Percentiles rank a stretch among this genome's conserved stretches.
phyloP scores from a whole-genome alignment of 2,797 vertebrate species.

The Pelobates cultripes region DNA sequence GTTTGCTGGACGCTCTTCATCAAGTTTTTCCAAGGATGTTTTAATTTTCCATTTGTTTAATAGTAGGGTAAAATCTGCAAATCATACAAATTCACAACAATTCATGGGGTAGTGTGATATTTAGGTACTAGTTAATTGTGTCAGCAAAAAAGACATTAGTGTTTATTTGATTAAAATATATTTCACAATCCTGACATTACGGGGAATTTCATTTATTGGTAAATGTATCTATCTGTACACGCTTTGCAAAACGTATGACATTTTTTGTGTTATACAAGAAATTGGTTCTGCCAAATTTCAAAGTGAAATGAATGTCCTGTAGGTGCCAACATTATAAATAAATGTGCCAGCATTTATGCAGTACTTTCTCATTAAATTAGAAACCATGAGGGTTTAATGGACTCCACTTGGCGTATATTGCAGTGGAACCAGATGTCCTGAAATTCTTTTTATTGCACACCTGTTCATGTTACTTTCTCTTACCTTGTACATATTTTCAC shows the following conservation, averaged over 20 bases:
- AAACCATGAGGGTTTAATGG: constrained; percentile 58
- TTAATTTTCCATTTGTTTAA: no score
- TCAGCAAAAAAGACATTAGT: no score
- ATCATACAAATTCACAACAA: no score
- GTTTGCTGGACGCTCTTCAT: no score
- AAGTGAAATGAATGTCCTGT: constrained; percentile 56
- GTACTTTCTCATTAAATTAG: constrained; percentile 59
- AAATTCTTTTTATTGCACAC: constrained; percentile 61
- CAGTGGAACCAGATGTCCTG: constrained; percentile 64
- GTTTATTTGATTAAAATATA: no score
- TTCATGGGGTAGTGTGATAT: no score
- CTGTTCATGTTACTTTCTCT: constrained; percentile 61
- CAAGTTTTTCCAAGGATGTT: no score
- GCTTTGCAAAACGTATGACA: neutral
- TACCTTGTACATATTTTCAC: constrained; percentile 19
- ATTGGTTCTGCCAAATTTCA: constrained; percentile 42
- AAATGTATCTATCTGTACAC: neutral
- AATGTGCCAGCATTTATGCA: constrained; percentile 56
- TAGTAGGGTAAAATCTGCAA: no score
- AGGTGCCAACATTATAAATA: constrained; percentile 63
- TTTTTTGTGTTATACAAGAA: neutral
- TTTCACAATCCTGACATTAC: no score
- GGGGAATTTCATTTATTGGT: no score
- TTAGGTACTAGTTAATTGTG: no score
- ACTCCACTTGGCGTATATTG: constrained; percentile 58